phyloP scores from a whole-genome alignment of 2,888 invertebrate species.

The Rhopalosiphum nymphaeae region DNA sequence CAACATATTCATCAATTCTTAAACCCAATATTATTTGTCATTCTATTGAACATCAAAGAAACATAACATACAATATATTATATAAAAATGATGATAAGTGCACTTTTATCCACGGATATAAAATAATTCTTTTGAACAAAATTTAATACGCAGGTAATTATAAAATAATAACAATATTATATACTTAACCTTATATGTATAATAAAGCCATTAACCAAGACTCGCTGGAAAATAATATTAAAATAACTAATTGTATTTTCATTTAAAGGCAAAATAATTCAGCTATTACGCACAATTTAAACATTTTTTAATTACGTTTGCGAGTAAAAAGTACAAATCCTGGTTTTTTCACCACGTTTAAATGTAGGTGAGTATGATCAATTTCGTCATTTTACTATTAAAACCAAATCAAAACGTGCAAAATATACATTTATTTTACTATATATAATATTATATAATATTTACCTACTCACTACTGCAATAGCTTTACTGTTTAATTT shows the following conservation, averaged over 20 bases:
- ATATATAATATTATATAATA: neutral
- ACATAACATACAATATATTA: neutral
- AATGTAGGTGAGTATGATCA: neutral
- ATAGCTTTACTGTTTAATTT: neutral
- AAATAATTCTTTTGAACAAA: neutral
- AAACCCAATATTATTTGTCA: neutral
- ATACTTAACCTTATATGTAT: neutral
- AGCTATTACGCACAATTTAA: neutral
- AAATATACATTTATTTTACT: neutral
- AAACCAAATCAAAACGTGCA: neutral
- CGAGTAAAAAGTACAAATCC: neutral
- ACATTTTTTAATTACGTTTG: neutral
- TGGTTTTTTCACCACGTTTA: neutral
- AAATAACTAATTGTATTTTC: neutral
- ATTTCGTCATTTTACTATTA: neutral
- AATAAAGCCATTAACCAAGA: neutral
- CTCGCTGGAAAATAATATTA: neutral
- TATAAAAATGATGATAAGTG: neutral
- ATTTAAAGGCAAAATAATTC: neutral
- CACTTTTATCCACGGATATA: neutral
- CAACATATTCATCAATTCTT: neutral
- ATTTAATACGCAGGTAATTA: neutral
- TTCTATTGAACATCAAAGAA: neutral
- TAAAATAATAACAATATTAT: neutral
- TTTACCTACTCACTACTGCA: neutral